Base-by-base conservation (phyloP, 2,797 vertebrate species). In the Melanotaenia boesemani region DNA sequence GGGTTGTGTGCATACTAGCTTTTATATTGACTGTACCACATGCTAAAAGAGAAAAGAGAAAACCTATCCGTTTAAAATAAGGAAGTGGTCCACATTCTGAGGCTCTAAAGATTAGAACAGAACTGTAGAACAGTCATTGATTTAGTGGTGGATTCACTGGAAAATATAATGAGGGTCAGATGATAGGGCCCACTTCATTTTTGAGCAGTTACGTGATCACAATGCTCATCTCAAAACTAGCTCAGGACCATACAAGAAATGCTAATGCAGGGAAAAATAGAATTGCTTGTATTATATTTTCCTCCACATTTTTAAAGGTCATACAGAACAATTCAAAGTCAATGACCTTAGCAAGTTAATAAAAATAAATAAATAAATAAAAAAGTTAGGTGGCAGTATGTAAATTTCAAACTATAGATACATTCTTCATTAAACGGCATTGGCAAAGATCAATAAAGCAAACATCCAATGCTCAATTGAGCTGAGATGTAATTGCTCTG, bases 371-470 rank as follows among this genome's bases (percentile, higher is more conserved):
- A 62, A 70, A 60, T 13, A 13, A 9, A 6, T 36, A 36, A 36
- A 37, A 37, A 56, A 87, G 63, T 77, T 62, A 68, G 79, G 72
- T 52, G 67, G 63, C 74, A 72, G 61, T 36, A 67, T 80, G 77
- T 84, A 80, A 81, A 83, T 77, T 72, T 59, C 39, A 72, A 81
- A 84, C 74, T 75, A 67, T 71, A 59, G 69, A 80, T 72, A 73
- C 30, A 66, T 62, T 74, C 77, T 58, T 67, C 32, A 86, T 77
- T 71, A 76, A 77, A 89, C 89, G 70, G 73, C 81, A 79, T 84
- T 73, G 67, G 71, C 76, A 50, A 76, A 52, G 77, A 93, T 92
- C 90, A 85, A 93, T 93, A 90, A 83, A 52, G 77, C 76, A 89
- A 92, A 90, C 88, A 88, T 72, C 46, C 78, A 48, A 52, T 70